Percentiles rank a stretch among this genome's conserved stretches.
Conservation (phyloP, 2,888 invertebrate species). For the Cheilosia scutellata region DNA sequence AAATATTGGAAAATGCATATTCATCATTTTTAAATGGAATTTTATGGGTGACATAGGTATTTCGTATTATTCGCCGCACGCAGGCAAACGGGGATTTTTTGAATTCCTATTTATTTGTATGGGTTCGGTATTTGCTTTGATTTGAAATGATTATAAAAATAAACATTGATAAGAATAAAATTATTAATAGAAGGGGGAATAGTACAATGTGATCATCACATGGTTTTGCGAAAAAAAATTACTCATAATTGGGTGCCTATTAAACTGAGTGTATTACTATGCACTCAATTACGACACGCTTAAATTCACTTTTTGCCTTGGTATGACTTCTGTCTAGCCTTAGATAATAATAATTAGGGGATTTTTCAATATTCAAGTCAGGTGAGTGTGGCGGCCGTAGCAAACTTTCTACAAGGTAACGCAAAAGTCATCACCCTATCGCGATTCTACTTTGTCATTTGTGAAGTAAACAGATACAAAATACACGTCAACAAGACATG, state of each 20-base stretch:
- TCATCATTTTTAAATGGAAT: conserved; percentile 4
- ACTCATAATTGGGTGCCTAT: not conserved
- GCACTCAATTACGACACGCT: not conserved
- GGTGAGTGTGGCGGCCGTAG: no score
- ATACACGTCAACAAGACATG: no score
- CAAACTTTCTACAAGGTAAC: no score
- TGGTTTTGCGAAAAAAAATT: not conserved
- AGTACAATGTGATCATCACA: not conserved
- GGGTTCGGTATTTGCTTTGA: conserved; percentile 5
- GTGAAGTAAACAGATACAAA: no score
- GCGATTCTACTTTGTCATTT: no score
- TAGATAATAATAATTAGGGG: no score
- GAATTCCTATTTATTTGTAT: not conserved
- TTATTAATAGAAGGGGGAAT: not conserved
- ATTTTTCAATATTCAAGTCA: no score
- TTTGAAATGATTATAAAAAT: conserved; percentile 17
- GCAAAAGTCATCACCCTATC: no score
- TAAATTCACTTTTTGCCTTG: no score
- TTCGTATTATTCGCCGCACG: not conserved
- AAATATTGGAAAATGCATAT: not conserved
- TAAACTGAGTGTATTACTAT: no score
- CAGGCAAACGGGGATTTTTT: not conserved
- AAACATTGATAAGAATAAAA: conserved; percentile 18
- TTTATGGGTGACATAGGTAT: not conserved
- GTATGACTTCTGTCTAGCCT: no score